Conservation (phyloP, 1,140 invertebrate genomes). For the Theocolax elegans region DNA sequence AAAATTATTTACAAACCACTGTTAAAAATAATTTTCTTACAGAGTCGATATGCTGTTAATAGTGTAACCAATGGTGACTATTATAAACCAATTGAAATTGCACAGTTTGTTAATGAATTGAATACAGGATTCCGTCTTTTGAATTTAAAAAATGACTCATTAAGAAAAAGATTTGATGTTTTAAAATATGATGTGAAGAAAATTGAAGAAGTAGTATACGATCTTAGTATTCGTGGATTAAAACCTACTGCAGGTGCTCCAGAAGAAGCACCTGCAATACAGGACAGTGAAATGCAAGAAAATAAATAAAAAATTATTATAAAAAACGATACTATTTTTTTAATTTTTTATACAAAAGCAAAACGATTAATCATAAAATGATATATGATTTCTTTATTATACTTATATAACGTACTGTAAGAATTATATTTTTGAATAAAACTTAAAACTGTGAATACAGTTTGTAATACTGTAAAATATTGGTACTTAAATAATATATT, state of each 20-base stretch:
- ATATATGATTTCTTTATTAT: no score
- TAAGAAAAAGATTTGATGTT: slow-evolving; percentile 89
- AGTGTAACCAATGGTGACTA: slow-evolving; percentile 89
- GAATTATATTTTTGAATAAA: no score
- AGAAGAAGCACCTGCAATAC: neutral
- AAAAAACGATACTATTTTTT: no score
- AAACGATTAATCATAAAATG: no score
- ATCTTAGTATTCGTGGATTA: slow-evolving; percentile 87
- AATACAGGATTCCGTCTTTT: slow-evolving; percentile 88
- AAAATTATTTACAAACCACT: no score
- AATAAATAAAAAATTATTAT: neutral
- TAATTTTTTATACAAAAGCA: no score
- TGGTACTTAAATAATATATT: no score
- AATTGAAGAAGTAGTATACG: slow-evolving; percentile 94
- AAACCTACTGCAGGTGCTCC: slow-evolving; percentile 56
- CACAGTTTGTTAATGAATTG: slow-evolving; percentile 85
- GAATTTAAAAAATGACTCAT: slow-evolving; percentile 90
- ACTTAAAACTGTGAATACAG: no score
- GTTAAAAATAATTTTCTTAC: slow-evolving; percentile 52
- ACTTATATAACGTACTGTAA: no score
- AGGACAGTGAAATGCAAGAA: no score
- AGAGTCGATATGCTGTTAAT: slow-evolving; percentile 87
- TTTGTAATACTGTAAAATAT: no score
- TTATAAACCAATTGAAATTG: slow-evolving; percentile 81
- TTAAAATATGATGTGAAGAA: slow-evolving; percentile 95